Evolutionary conservation across 2,113 vertebrate species (phyloP).

Genomic region (Myxocyprinus asiaticus): DNA sequence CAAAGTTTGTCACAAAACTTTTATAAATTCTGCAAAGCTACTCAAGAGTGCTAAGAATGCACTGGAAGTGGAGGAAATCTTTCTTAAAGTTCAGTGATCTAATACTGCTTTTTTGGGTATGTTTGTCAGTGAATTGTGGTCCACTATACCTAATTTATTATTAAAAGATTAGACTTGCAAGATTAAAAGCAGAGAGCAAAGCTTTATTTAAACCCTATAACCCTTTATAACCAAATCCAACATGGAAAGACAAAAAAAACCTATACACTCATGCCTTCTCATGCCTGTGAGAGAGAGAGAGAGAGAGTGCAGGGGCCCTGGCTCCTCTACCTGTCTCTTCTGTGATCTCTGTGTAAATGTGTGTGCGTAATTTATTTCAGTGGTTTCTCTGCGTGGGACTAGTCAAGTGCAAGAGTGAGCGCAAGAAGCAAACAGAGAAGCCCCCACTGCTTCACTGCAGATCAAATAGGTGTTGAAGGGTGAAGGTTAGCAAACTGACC

Average conservation of each 20-base stretch:
- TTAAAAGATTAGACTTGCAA: neutral
- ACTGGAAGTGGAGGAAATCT: neutral
- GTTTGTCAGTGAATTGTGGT: neutral
- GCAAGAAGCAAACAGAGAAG: constrained; percentile 9
- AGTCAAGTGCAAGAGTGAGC: neutral
- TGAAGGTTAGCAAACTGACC: constrained; percentile 22
- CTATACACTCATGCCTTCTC: constrained; percentile 36
- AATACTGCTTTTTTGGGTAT: neutral
- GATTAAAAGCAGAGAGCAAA: too few species aligned
- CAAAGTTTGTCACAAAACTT: too few species aligned
- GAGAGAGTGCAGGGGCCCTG: neutral
- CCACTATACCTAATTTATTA: neutral
- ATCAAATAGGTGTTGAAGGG: constrained; percentile 13
- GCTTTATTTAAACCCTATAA: too few species aligned
- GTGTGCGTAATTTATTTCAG: constrained; percentile 47
- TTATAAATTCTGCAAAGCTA: too few species aligned
- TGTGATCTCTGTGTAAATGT: constrained; percentile 49
- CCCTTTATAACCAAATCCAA: neutral
- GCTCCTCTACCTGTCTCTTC: constrained; percentile 13
- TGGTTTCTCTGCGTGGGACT: constrained; percentile 56
- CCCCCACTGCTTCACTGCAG: neutral
- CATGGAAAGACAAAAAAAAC: neutral
- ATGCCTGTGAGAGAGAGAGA: constrained; percentile 45
- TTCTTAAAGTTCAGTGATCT: neutral
- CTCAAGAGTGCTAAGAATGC: neutral